Conservation (phyloP, 2,113 vertebrate species). For the Ceyx cyanopectus region DNA sequence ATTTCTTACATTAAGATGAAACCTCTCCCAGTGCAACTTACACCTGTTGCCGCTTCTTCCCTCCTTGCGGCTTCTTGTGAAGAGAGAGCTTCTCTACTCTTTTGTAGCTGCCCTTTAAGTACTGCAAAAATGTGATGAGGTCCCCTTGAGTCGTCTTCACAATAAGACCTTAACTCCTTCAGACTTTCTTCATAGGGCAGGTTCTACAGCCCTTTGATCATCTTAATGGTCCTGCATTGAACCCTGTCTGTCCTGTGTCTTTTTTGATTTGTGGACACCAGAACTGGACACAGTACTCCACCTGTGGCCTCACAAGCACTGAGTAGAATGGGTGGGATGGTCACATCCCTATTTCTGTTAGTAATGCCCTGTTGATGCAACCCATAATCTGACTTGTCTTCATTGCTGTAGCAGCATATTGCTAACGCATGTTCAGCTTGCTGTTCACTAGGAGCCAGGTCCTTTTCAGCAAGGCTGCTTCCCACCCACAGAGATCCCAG, state of each 20-base stretch:
- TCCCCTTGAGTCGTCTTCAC: background rate
- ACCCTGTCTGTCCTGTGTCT: background rate
- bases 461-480: too few species aligned
- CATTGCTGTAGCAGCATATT: too few species aligned
- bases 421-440: too few species aligned
- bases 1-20: background rate
- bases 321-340: background rate
- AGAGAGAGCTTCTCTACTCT: too few species aligned
- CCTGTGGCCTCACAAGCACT: too few species aligned
- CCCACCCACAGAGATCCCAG: too few species aligned
- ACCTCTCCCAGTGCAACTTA: background rate
- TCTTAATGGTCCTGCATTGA: background rate
- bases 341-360: background rate
- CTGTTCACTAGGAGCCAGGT: too few species aligned
- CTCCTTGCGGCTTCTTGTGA: background rate
- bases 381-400: too few species aligned
- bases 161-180: background rate
- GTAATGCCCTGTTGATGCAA: background rate
- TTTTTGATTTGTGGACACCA: too few species aligned
- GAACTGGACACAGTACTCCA: too few species aligned
- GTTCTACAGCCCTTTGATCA: background rate
- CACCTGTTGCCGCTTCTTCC: background rate
- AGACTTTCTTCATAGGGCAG: background rate
- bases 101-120: background rate
- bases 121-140: background rate